Conservation (phyloP, 2,797 vertebrate genomes). For the Eulemur albifrons region DNA sequence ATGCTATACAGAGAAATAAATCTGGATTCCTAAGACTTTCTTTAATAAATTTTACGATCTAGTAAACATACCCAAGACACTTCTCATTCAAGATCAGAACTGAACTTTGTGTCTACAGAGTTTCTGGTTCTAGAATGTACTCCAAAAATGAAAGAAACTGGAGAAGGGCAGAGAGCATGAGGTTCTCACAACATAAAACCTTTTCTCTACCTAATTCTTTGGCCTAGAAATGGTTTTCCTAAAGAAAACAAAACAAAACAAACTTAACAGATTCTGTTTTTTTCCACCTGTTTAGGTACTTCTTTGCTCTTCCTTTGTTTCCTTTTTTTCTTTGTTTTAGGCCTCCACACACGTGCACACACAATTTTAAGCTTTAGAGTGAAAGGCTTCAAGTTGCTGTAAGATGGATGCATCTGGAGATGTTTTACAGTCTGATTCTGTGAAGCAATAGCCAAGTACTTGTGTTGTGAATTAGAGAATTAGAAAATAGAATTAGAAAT, state of each 20-base stretch:
- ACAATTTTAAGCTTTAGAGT: slow-evolving; percentile 19
- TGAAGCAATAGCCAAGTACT: neutral
- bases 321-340: neutral
- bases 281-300: neutral
- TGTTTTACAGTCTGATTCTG: slow-evolving; percentile 13
- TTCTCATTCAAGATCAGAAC: slow-evolving; percentile 30
- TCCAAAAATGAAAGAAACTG: neutral
- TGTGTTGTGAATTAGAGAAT: slow-evolving; percentile 15
- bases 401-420: neutral
- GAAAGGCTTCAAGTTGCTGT: neutral
- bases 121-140: neutral
- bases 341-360: neutral
- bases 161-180: neutral
- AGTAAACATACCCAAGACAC: neutral
- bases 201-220: slow-evolving; percentile 1
- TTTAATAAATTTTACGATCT: slow-evolving; percentile 1
- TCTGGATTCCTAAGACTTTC: neutral
- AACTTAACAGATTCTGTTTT: neutral
- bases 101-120: neutral
- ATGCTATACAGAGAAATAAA: neutral
- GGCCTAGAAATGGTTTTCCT: neutral
- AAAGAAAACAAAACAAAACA: neutral
- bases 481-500: neutral
- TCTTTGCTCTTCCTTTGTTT: neutral
- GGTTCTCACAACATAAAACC: neutral